These are phyloP conservation scores for Hiodon alosoides DNA, from an alignment of 2,113 vertebrate genomes.

Conservation along the genomic window DNA sequence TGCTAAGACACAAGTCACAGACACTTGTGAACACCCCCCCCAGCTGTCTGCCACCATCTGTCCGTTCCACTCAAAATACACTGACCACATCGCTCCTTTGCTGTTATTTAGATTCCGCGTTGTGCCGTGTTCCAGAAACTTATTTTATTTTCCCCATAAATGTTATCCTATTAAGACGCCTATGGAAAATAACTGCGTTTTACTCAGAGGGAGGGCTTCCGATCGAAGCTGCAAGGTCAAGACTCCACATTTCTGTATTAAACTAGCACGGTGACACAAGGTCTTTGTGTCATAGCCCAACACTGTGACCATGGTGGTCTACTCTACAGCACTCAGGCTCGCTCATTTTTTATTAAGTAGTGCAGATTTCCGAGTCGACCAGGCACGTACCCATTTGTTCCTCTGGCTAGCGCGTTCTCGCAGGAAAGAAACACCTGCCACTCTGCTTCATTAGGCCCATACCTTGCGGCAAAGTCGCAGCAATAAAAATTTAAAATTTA, in stretches of 20 bases:
- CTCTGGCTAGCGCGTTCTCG: neutral
- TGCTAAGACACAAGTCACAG: slow-evolving; percentile 35
- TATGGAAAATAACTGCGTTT: slow-evolving; percentile 7
- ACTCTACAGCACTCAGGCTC: neutral
- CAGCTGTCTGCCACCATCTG: slow-evolving; percentile 42
- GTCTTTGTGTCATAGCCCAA: slow-evolving; percentile 10
- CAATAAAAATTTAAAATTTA: neutral
- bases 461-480: neutral
- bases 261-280: neutral
- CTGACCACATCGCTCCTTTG: slow-evolving; percentile 14
- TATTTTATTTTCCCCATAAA: neutral
- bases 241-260: slow-evolving; percentile 8
- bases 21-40: slow-evolving; percentile 34
- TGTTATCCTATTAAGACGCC: neutral
- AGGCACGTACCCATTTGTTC: neutral
- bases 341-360: slow-evolving; percentile 18
- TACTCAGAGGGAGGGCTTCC: neutral
- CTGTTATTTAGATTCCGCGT: neutral
- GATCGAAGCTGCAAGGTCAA: neutral
- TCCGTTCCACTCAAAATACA: slow-evolving; percentile 27
- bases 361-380: neutral
- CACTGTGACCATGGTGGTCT: slow-evolving; percentile 16
- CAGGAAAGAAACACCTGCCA: slow-evolving; percentile 19
- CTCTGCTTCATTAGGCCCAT: neutral
- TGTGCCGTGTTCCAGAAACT: neutral